phyloP scores from a whole-genome alignment of 2,888 invertebrate genomes.

The Drosophila diplacantha region DNA sequence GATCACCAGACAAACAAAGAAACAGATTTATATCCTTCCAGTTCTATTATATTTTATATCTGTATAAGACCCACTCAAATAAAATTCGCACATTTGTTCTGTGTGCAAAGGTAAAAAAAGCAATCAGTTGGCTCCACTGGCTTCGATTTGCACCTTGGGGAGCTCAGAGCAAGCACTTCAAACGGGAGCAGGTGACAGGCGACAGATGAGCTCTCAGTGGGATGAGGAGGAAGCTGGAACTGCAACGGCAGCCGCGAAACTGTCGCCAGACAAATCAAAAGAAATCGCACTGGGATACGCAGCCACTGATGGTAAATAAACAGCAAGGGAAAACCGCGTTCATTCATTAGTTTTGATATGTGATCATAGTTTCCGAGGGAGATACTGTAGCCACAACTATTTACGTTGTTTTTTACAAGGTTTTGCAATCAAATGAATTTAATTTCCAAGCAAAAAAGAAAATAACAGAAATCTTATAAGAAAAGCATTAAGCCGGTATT shows the following conservation, averaged over 20 bases:
- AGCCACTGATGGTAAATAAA: conserved; percentile 18
- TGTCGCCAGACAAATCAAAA: conserved; percentile 40
- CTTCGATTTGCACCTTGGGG: conserved; percentile 40
- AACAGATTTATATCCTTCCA: too few species aligned
- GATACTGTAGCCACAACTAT: background rate
- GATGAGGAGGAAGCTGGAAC: conserved; percentile 20
- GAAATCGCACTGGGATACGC: conserved; percentile 38
- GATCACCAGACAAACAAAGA: too few species aligned
- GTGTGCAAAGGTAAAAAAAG: conserved; percentile 26
- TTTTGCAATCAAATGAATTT: background rate
- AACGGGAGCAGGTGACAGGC: conserved; percentile 64
- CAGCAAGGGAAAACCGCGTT: conserved; percentile 20
- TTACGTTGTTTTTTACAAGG: background rate
- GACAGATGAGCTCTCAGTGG: conserved; percentile 43
- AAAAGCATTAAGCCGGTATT: background rate
- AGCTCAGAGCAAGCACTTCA: conserved; percentile 33
- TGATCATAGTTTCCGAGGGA: conserved; percentile 11
- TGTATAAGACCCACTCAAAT: too few species aligned
- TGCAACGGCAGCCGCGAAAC: conserved; percentile 11
- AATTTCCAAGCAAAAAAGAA: background rate
- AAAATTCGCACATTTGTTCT: background rate
- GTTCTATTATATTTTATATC: too few species aligned
- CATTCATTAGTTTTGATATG: conserved; percentile 27
- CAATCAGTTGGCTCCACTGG: conserved; percentile 29
- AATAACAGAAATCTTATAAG: background rate